Evolutionary conservation across 2,113 vertebrate species (phyloP).

Genomic region (Chlorocebus sabaeus): DNA sequence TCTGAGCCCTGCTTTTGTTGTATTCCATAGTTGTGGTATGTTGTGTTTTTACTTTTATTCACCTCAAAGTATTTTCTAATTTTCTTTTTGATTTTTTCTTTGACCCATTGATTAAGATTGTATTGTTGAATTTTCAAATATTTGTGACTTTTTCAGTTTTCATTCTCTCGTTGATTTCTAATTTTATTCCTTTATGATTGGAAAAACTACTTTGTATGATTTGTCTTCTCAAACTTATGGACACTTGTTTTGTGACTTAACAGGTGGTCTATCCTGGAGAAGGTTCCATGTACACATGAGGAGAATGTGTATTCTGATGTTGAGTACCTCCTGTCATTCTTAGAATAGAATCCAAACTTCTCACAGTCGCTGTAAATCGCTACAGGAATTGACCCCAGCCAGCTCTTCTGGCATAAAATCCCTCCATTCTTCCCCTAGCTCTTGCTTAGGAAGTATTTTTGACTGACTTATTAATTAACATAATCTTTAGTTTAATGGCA

Average conservation of each 20-base stretch:
- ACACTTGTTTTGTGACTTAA: neutral
- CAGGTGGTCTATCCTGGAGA: neutral
- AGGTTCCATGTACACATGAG: neutral
- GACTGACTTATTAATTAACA: neutral
- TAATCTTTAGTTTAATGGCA: neutral
- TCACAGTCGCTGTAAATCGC: neutral
- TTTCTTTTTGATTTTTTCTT: neutral
- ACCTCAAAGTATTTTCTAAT: neutral
- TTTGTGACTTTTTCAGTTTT: neutral
- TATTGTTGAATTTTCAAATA: neutral
- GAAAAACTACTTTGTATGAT: neutral
- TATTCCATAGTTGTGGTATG: neutral
- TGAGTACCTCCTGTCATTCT: neutral
- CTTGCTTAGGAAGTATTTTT: constrained; percentile 3
- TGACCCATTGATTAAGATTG: neutral
- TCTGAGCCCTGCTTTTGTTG: neutral
- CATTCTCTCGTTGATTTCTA: neutral
- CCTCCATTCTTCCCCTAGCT: neutral
- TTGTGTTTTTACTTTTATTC: neutral
- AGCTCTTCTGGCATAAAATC: neutral
- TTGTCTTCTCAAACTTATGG: neutral
- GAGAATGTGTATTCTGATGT: neutral
- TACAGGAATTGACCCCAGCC: neutral
- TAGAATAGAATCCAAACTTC: neutral
- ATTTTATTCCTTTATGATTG: neutral